Evolutionary conservation across 2,113 vertebrate species (phyloP), one percentile per base, ranked within the genome.

Genomic region (Benitochromis conjunctus): DNA sequence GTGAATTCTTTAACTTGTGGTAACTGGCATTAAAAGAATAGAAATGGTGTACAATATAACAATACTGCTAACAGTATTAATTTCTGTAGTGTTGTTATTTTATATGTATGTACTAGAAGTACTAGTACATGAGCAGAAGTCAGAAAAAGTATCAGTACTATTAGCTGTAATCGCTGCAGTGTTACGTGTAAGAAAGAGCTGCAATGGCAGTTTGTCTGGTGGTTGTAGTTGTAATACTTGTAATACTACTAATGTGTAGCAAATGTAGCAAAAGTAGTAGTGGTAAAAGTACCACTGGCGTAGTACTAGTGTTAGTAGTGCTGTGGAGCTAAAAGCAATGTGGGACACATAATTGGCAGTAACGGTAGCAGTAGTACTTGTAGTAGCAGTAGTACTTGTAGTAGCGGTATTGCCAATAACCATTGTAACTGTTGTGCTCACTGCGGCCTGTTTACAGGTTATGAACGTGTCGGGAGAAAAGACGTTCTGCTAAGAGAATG

Each of bases 401-500:
- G 43, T 36, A 11, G 34, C 16, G 43, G 31, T 19, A 38, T 43
- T 43, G 36, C 4, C 7, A 46, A 53, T 74, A 24, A 36, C 29
- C 1, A 31, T 19, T 4, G 13, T 38, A 21, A 69, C n/a, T n/a
- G 11, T 7, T 54, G 55, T 76, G 26, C 31, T 80, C 48, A 66
- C 1, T 81, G 16, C 55, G 24, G 43, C 19, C 19, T 90, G 26
- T 87, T 86, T 12, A 13, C 92, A 96, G 94, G 90, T 93, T 86
- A 88, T 94, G 91, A 93, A 9, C 81, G 41, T 62, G 19, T 69
- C 71, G 16, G 58, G 55, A 89, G 78, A 57, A 54, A 76, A 78
- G 80, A 83, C 57, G 48, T n/a, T 64, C 71, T 14, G 34, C 78
- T 86, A 64, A 90, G 60, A 93, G 41, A 86, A 95, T 96, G 95